phyloP scores from a whole-genome alignment of 1,140 invertebrate genomes.

The Brachionus rubens region DNA sequence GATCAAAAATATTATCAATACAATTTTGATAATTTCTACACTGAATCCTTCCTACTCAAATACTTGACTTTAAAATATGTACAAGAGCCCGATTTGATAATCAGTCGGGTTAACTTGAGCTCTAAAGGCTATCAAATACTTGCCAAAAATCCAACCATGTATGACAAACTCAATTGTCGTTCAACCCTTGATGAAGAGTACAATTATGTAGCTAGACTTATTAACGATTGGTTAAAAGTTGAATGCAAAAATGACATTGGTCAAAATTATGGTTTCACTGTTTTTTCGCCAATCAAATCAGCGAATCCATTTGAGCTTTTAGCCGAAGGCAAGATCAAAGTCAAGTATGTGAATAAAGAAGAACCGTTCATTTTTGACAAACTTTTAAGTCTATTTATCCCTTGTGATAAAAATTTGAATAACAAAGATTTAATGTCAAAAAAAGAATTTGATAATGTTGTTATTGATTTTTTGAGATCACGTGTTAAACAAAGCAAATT shows the following conservation, averaged over 20 bases:
- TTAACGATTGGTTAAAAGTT: background rate
- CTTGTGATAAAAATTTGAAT: background rate
- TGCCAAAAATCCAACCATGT: background rate
- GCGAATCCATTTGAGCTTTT: too few species aligned
- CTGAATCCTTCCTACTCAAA: background rate
- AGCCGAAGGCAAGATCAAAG: too few species aligned
- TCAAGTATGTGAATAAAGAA: background rate
- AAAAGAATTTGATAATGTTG: background rate
- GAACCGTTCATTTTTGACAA: background rate
- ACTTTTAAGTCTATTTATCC: background rate
- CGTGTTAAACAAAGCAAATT: background rate
- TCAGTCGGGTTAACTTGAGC: background rate
- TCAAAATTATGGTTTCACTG: background rate
- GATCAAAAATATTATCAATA: too few species aligned
- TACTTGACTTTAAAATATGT: background rate
- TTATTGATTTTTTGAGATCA: background rate
- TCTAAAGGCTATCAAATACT: background rate
- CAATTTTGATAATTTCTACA: background rate
- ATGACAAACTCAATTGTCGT: background rate
- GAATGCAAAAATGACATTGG: background rate
- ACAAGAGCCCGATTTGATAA: background rate
- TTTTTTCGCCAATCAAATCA: too few species aligned
- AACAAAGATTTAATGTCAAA: background rate
- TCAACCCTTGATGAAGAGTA: background rate
- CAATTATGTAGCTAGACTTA: background rate